Evolutionary conservation across 92 coral and sea anemone genomes (phyloP), one percentile per base, ranked within the genome.

Genomic region (Desmophyllum pertusum): DNA sequence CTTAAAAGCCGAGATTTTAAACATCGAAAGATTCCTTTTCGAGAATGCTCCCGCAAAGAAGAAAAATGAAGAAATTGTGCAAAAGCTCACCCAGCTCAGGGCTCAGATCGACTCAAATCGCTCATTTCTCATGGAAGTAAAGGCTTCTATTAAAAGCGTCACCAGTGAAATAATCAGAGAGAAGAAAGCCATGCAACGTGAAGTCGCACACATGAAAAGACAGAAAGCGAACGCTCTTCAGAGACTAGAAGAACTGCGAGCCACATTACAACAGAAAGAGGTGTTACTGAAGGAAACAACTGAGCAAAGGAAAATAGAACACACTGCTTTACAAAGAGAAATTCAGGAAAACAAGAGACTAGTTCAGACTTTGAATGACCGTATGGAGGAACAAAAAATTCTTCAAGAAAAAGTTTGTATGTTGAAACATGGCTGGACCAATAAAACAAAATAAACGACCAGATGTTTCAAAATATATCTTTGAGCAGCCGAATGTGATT

Each of bases 141-240:
- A 79, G 35, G 8, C 61, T 8, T 35, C 48, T 21, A 43, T 79
- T 23, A 48, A 10, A 68, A 35, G 70, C 33, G 23, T 66, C 2
- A 79, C 84, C 2, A 79, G 84, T n/a, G 53, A 71, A 65, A 79
- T 67, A 43, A 23, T 66, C 74, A 31, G 75, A n/a, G 84, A 79
- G 65, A 79, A 79, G 30, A 79, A 79, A 79, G 64, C 84, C 17
- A 67, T 79, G 84, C 84, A 79, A 33, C 64, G 84, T 10, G 84
- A 79, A 8, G 37, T 65, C 27, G 43, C 84, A 25, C 63, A 65
- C 4, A 79, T 65, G 84, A 65, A 79, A 79, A 45, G 75, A 21
- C 53, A 50, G 7, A 65, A 31, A 23, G 75, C 84, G 0, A 79
- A 66, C 62, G 75, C 75, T 6, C 2, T 67, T 33, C 75, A 65